phyloP scores from a whole-genome alignment of 2,113 vertebrate species.

The Gnathonemus echidnorhynchus region DNA sequence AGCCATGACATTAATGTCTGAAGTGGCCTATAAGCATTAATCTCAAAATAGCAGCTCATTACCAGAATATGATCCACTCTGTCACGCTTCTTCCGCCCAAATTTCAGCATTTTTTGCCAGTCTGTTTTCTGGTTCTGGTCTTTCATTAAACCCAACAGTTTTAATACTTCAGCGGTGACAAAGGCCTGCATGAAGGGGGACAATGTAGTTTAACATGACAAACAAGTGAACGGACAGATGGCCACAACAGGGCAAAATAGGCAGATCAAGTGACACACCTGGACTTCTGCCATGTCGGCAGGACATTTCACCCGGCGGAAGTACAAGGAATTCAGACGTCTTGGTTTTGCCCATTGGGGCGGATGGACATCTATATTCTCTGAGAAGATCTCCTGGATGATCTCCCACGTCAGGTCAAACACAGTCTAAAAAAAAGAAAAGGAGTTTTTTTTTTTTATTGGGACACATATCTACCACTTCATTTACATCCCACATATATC shows the following conservation, averaged over 20 bases:
- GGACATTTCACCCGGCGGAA: constrained; percentile 74
- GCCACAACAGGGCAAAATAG: not conserved
- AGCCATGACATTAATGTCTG: not conserved
- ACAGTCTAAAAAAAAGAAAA: constrained; percentile 64
- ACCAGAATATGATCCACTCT: constrained; percentile 94
- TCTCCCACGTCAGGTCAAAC: constrained; percentile 89
- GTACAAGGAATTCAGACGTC: constrained; percentile 66
- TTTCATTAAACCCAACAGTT: constrained; percentile 76
- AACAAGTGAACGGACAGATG: not conserved
- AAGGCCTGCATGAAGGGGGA: constrained; percentile 63
- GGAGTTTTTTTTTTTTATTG: not conserved
- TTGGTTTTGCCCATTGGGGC: constrained; percentile 84
- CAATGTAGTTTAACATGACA: not conserved
- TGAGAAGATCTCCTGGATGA: constrained; percentile 85
- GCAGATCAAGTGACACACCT: constrained; percentile 57
- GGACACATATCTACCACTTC: not conserved
- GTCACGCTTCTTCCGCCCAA: constrained; percentile 93
- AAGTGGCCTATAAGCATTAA: not conserved
- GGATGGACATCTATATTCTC: constrained; percentile 81
- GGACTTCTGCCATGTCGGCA: constrained; percentile 70
- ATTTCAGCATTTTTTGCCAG: constrained; percentile 99
- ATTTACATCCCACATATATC: not conserved
- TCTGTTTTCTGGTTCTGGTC: constrained; percentile 83
- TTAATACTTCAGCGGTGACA: constrained; percentile 78
- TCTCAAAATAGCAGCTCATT: constrained; percentile 34